These are phyloP conservation scores for Spodoptera exigua DNA, from an alignment of 2,888 invertebrate species.

Conservation along the genomic window DNA sequence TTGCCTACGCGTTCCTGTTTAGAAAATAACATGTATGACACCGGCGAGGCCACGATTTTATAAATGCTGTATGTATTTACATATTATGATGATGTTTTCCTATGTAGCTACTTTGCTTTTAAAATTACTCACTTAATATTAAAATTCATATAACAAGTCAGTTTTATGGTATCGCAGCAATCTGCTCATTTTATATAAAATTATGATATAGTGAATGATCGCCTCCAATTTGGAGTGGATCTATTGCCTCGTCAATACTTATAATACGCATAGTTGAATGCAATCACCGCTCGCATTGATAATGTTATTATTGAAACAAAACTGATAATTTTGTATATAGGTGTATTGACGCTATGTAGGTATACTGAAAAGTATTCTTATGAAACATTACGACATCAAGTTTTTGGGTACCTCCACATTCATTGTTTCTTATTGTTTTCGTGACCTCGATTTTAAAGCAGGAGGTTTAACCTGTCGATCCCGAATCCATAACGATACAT, in stretches of 20 bases:
- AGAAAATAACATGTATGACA: conserved; percentile 42
- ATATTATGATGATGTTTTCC: background rate
- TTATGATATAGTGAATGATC: conserved; percentile 25
- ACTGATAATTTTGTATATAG: conserved; percentile 20
- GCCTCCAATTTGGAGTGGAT: conserved; percentile 44
- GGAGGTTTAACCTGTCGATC: conserved; percentile 41
- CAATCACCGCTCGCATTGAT: conserved; percentile 45
- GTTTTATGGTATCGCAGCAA: conserved; percentile 20
- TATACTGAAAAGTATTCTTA: conserved; percentile 15
- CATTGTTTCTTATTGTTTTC: conserved; percentile 29
- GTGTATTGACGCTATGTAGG: background rate
- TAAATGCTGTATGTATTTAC: conserved; percentile 13
- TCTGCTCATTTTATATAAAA: conserved; percentile 42
- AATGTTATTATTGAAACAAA: conserved; percentile 29
- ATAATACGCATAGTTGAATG: conserved; percentile 25
- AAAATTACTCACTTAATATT: too few relatives aligned
- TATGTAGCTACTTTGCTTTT: too few relatives aligned
- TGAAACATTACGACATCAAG: conserved; percentile 6
- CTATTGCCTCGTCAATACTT: conserved; percentile 30
- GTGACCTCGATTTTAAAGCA: conserved; percentile 47
- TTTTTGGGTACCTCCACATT: conserved; percentile 7
- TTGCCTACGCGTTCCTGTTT: conserved; percentile 50
- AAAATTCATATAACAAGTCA: too few relatives aligned
- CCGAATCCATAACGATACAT: conserved; percentile 39
- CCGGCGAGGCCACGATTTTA: conserved; percentile 19